phyloP scores from a whole-genome alignment of 2,797 vertebrate species.

The Siniperca scherzeri region DNA sequence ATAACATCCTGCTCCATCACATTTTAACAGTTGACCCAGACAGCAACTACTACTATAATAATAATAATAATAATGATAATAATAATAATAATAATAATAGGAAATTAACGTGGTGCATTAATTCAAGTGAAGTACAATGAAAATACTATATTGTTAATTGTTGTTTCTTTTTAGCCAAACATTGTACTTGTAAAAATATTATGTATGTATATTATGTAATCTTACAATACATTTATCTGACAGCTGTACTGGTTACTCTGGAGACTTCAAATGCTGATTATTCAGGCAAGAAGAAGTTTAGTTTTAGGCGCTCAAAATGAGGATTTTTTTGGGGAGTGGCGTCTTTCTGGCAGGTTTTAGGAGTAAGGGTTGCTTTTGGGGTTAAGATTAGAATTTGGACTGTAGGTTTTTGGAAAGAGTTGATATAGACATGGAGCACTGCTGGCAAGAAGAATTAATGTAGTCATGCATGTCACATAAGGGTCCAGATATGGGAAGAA shows the following conservation, averaged over 20 bases:
- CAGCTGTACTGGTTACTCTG: background rate
- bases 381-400: background rate
- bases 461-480: background rate
- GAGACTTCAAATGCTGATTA: background rate
- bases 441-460: background rate
- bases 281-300: background rate
- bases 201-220: background rate
- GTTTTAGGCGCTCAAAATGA: background rate
- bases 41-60: background rate
- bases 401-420: background rate
- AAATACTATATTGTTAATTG: background rate
- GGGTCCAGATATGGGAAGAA: background rate
- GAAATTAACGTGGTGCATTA: background rate
- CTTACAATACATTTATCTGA: background rate
- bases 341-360: background rate
- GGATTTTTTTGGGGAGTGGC: background rate
- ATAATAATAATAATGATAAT: background rate
- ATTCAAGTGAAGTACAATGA: background rate
- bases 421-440: background rate
- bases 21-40: background rate
- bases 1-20: slow-evolving; percentile 60
- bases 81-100: background rate
- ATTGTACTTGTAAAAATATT: background rate
- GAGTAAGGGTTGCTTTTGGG: background rate
- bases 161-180: background rate